These are phyloP conservation scores for Agonopterix subpropinquella DNA, from an alignment of 2,888 invertebrate species.

Conservation along the genomic window DNA sequence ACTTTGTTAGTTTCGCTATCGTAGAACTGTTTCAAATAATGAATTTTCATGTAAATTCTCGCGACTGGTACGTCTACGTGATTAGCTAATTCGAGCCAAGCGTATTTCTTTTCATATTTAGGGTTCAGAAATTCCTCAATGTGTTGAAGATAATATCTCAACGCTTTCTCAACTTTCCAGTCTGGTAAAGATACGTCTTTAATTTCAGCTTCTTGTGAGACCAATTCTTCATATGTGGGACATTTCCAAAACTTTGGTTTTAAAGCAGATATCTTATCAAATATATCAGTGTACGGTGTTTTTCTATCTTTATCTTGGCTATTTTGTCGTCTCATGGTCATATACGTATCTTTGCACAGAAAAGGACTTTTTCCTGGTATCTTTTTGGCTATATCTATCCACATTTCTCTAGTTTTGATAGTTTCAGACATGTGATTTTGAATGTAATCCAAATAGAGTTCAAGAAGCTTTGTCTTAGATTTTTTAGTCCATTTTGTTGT, in stretches of 20 bases:
- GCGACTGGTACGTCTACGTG: conserved; percentile 37
- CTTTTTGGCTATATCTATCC: conserved; percentile 46
- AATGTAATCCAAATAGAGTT: conserved; percentile 48
- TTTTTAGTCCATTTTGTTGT: conserved; percentile 47
- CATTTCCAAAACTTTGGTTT: conserved; percentile 35
- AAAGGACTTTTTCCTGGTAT: conserved; percentile 35
- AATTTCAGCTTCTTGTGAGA: conserved; percentile 16
- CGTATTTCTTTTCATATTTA: conserved; percentile 51
- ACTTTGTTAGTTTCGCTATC: conserved; percentile 29
- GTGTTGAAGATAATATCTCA: conserved; percentile 51
- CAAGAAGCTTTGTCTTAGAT: conserved; percentile 43
- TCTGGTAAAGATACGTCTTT: conserved; percentile 40
- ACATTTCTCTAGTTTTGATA: conserved; percentile 46
- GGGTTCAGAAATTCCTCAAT: conserved; percentile 58
- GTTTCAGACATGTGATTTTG: conserved; percentile 37
- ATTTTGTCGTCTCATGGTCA: conserved; percentile 31
- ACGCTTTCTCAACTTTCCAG: conserved; percentile 40
- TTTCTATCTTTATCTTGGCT: conserved; percentile 17
- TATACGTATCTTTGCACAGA: conserved; percentile 49
- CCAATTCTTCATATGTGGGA: not conserved
- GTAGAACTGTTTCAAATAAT: conserved; percentile 50
- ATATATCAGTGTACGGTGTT: conserved; percentile 26
- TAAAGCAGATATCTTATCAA: conserved; percentile 41
- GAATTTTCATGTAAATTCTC: conserved; percentile 54
- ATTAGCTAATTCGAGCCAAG: conserved; percentile 55